A percentile compares a stretch with the other conserved stretches of the same genome.
Evolutionary conservation across 1,140 invertebrate species (phyloP).

Genomic region (Laupala kohalensis): DNA sequence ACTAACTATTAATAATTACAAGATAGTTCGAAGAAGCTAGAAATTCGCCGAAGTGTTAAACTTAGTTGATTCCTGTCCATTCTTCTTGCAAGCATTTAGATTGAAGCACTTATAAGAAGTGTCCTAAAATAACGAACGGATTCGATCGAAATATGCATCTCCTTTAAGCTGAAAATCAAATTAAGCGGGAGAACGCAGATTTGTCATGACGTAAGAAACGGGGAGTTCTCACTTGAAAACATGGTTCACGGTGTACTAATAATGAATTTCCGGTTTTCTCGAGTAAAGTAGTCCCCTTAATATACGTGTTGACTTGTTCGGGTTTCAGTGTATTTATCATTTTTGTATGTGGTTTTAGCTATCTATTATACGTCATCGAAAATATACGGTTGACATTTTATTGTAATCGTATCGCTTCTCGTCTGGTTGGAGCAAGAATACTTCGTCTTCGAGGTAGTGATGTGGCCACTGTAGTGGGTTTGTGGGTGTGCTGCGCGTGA

Average conservation of each 20-base stretch:
- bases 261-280: conserved; percentile 8
- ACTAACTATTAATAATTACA: no score
- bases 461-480: conserved; percentile 12
- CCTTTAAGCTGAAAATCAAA: no score
- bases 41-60: no score
- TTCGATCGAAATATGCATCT: no score
- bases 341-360: not conserved
- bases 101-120: no score
- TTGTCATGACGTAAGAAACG: conserved; percentile 4
- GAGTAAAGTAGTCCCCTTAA: conserved; percentile 6
- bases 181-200: no score
- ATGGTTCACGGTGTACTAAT: not conserved
- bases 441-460: conserved; percentile 1
- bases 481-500: conserved; percentile 10
- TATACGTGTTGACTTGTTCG: not conserved
- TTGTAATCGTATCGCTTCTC: not conserved
- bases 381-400: not conserved
- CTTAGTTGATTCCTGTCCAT: no score
- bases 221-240: conserved; percentile 1
- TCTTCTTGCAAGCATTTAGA: no score
- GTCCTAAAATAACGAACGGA: no score
- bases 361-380: not conserved
- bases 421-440: not conserved
- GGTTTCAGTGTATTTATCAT: no score
- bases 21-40: no score